phyloP scores from a whole-genome alignment of 2,113 vertebrate genomes.

The Eulemur rufifrons region DNA sequence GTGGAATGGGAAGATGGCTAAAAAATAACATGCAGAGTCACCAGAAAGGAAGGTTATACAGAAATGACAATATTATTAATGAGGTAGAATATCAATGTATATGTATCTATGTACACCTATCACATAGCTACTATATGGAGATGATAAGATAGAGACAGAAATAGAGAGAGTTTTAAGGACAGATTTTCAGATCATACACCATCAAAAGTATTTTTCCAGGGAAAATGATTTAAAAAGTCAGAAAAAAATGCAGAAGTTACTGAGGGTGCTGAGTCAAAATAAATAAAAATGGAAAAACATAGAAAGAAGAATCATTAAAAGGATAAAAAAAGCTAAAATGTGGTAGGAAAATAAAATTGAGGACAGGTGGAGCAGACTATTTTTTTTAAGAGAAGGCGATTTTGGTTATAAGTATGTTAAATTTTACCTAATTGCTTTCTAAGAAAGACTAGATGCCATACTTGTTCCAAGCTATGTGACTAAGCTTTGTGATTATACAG shows the following conservation, averaged over 20 bases:
- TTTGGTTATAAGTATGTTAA: constrained; percentile 65
- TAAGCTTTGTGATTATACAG: constrained; percentile 73
- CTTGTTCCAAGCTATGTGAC: constrained; percentile 71
- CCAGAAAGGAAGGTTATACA: neutral
- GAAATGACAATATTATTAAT: neutral
- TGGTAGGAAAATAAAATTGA: constrained; percentile 57
- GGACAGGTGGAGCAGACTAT: constrained; percentile 53
- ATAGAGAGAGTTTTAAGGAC: neutral
- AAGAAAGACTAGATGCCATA: constrained; percentile 73
- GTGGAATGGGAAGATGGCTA: neutral
- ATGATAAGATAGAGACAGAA: neutral
- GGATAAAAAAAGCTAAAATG: neutral
- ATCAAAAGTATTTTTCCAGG: neutral
- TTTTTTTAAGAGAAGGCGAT: constrained; percentile 41
- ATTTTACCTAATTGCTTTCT: constrained; percentile 77
- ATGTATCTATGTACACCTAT: neutral
- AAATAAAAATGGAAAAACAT: constrained; percentile 31
- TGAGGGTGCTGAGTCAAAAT: constrained; percentile 34
- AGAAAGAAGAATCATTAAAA: constrained; percentile 37
- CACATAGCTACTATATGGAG: neutral
- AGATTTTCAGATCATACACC: neutral
- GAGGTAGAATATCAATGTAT: neutral
- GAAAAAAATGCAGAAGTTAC: neutral
- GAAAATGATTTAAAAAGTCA: neutral
- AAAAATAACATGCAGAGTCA: neutral